Percentiles rank a stretch among this genome's conserved stretches.
These are phyloP conservation scores for Cydia fagiglandana DNA, from an alignment of 1,140 invertebrate genomes.

Conservation along the genomic window DNA sequence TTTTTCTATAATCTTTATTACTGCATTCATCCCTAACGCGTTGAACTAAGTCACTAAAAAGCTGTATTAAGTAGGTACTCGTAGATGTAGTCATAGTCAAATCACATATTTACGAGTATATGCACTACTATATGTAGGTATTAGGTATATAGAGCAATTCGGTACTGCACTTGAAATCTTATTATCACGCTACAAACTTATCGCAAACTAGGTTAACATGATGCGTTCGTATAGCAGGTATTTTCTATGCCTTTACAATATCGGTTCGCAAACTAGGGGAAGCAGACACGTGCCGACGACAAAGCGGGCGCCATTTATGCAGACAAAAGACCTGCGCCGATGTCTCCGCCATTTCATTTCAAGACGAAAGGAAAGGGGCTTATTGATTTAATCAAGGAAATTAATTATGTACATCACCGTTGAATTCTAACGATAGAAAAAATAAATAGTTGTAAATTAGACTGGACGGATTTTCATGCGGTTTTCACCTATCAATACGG, in stretches of 20 bases:
- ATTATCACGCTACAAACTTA: constrained; percentile 12
- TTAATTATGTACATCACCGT: not conserved
- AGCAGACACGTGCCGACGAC: not conserved
- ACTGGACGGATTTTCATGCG: too few relatives aligned
- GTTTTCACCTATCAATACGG: too few relatives aligned
- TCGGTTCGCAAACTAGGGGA: not conserved
- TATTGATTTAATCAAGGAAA: constrained; percentile 11
- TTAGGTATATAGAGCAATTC: not conserved
- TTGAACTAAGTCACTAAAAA: too few relatives aligned
- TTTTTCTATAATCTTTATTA: too few relatives aligned
- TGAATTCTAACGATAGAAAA: too few relatives aligned
- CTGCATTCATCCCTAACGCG: too few relatives aligned
- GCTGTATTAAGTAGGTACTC: too few relatives aligned
- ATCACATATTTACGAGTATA: not conserved
- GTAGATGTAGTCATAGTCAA: not conserved
- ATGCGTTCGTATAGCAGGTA: constrained; percentile 23
- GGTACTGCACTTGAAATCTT: not conserved
- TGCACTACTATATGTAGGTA: too few relatives aligned
- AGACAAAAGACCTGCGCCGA: constrained; percentile 22
- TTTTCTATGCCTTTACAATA: constrained; percentile 3
- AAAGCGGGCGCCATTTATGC: constrained; percentile 18
- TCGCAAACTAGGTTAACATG: constrained; percentile 21
- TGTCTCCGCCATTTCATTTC: not conserved
- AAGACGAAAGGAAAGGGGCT: not conserved
- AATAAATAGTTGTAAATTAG: too few relatives aligned